Base-by-base conservation (phyloP, 2,113 vertebrate species). In the Chrysemys picta region DNA sequence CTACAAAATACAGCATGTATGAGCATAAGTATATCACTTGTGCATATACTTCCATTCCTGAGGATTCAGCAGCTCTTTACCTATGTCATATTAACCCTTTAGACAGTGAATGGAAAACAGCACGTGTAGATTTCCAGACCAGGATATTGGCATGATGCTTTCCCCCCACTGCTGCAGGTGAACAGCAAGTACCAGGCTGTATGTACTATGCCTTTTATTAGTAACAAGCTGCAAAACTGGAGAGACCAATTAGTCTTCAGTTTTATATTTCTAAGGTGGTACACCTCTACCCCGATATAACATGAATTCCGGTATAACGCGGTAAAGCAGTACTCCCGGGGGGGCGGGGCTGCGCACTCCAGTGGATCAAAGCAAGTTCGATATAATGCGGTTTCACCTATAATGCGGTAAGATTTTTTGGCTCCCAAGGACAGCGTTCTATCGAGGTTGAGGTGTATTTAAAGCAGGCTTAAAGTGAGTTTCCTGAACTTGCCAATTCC, bases 1-100 rank as follows among this genome's bases (percentile, higher is more conserved):
- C 5, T 6, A 17, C 16, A 65, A 50, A 50, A 1, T 1, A 57
- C 0, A 12, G 16, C 0, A 0, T 19, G 62, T 12, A 2, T 0
- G 29, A 31, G 22, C 0, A 1, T 47, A 50, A 19, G 12, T 38
- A 16, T 8, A 38, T 35, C 69, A 13, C 19, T 17, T 45, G 29
- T 8, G 69, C 12, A 10, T 0, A 0, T 10, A 47, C 5, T 3
- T 38, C 29, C 3, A 42, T 38, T 72, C 65, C 17, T n/a, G 65
- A 11, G 0, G 2, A 0, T 17, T 85, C 38, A 31, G 25, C 1
- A 12, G 38, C 9, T 75, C 24, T 45, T 45, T 76, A 27, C 24
- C 10, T 38, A 11, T 45, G 10, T 24, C n/a, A 12, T 25, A 13
- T 76, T 45, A 25, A 76, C 38, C n/a, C 72, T 45, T 42, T 45